These are phyloP conservation scores for Gouania willdenowi DNA, from an alignment of 2,797 vertebrate genomes.

Conservation along the genomic window DNA sequence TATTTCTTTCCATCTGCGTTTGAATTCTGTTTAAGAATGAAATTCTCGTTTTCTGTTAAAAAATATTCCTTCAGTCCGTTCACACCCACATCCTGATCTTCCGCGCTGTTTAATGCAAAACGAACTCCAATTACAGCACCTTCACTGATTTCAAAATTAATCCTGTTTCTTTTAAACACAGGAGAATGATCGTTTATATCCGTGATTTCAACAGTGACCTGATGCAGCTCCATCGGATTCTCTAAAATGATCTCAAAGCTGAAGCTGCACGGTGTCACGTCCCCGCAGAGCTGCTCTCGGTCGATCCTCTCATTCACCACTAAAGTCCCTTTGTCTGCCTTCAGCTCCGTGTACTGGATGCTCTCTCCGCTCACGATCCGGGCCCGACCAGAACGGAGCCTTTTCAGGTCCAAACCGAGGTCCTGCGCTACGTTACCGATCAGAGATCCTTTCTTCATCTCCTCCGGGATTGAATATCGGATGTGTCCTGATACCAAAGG, in stretches of 20 bases:
- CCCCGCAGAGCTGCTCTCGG: conserved; percentile 68
- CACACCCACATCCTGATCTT: conserved; percentile 67
- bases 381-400: conserved; percentile 53
- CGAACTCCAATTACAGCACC: background rate
- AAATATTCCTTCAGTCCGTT: conserved; percentile 65
- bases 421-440: conserved; percentile 70
- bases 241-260: conserved; percentile 66
- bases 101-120: background rate
- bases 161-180: background rate
- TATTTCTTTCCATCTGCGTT: conserved; percentile 33
- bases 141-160: background rate
- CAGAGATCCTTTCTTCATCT: conserved; percentile 71
- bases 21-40: conserved; percentile 32
- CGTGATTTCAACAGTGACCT: conserved; percentile 47
- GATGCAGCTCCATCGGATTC: conserved; percentile 67
- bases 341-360: conserved; percentile 64
- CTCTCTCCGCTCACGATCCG: conserved; percentile 64
- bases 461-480: conserved; percentile 84
- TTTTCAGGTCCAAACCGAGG: conserved; percentile 57
- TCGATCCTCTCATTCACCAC: conserved; percentile 69
- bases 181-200: conserved; percentile 65
- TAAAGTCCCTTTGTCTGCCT: conserved; percentile 63
- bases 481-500: conserved; percentile 60
- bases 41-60: conserved; percentile 63
- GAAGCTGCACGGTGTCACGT: conserved; percentile 58